Percentiles rank a stretch among this genome's conserved stretches.
These are phyloP conservation scores for Limnodromus scolopaceus DNA, from an alignment of 2,797 vertebrate species.

Conservation along the genomic window DNA sequence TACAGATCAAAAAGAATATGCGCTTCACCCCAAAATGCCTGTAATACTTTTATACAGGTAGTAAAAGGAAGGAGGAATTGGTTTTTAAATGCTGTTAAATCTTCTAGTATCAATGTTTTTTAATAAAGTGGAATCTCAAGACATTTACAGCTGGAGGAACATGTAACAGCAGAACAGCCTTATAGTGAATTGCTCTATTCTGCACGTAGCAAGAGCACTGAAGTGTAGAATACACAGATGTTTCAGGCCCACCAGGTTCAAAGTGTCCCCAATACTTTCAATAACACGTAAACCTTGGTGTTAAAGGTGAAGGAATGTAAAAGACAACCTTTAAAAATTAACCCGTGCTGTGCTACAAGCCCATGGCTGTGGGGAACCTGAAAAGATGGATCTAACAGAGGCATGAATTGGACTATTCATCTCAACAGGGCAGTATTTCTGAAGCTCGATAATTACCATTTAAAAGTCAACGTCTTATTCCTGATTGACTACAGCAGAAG, in stretches of 20 bases:
- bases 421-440: neutral
- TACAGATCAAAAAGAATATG: neutral
- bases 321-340: neutral
- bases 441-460: neutral
- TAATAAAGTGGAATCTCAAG: neutral
- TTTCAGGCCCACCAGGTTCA: neutral
- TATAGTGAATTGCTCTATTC: neutral
- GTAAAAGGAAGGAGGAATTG: neutral
- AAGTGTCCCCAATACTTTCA: neutral
- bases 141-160: neutral
- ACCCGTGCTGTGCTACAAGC: neutral
- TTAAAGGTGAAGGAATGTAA: neutral
- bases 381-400: neutral
- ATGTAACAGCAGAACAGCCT: neutral
- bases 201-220: neutral
- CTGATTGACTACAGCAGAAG: neutral
- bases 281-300: neutral
- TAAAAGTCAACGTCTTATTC: neutral
- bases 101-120: neutral
- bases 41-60: neutral
- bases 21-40: neutral
- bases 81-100: neutral
- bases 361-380: neutral
- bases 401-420: neutral
- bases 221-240: neutral